Conservation (phyloP, 1,140 invertebrate genomes). For the Drosophila kepulauana region DNA sequence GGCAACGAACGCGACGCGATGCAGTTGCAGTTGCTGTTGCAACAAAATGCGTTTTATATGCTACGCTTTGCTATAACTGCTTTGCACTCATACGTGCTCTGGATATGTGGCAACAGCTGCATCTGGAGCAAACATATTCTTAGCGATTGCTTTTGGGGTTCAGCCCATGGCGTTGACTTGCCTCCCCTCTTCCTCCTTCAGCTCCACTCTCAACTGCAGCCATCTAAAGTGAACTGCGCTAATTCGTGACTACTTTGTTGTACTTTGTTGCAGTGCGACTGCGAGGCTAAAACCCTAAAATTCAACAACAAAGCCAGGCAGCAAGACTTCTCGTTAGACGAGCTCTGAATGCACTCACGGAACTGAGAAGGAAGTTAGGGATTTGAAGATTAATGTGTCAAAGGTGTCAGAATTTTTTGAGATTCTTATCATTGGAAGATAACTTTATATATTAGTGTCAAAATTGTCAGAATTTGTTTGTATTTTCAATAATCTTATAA, state of each 20-base stretch:
- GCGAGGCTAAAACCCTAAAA: conserved; percentile 41
- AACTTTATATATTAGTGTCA: too few relatives aligned
- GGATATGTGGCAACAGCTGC: conserved; percentile 67
- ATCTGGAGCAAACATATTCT: conserved; percentile 63
- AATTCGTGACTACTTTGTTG: conserved; percentile 80
- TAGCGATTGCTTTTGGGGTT: conserved; percentile 31
- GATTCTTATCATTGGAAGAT: too few relatives aligned
- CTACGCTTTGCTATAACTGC: conserved; percentile 3
- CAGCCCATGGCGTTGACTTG: background rate
- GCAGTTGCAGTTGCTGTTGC: conserved; percentile 63
- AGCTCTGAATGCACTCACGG: conserved; percentile 23
- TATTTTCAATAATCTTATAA: too few relatives aligned
- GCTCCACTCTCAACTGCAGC: background rate
- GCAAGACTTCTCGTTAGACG: conserved; percentile 10
- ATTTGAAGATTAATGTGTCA: background rate
- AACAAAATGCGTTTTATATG: conserved; percentile 67
- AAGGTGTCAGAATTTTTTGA: background rate
- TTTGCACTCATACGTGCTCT: conserved; percentile 13
- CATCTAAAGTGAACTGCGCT: conserved; percentile 62
- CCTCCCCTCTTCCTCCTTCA: too few relatives aligned
- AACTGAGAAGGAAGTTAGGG: conserved; percentile 2
- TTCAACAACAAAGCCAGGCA: conserved; percentile 29
- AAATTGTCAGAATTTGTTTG: too few relatives aligned
- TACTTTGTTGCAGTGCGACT: conserved; percentile 31
- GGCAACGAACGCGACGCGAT: conserved; percentile 64